Percentiles rank a stretch among this genome's conserved stretches.
Evolutionary conservation across 1,140 invertebrate genomes (phyloP).

Genomic region (Parapsyche elsis): DNA sequence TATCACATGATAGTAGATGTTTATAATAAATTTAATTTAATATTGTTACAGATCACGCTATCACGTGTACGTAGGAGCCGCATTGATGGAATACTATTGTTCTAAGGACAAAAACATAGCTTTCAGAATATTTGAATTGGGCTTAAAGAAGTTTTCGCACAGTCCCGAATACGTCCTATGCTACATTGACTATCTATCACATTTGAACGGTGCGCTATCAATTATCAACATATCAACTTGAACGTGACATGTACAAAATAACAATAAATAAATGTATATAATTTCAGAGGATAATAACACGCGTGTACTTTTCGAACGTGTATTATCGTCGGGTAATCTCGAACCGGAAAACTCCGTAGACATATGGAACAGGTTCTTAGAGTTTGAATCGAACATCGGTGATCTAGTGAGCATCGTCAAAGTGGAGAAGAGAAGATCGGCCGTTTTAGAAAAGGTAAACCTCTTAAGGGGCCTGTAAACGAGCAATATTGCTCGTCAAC

Average conservation of each 20-base stretch:
- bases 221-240: no score
- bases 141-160: conserved; percentile 95
- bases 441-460: conserved; percentile 90
- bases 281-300: conserved; percentile 98
- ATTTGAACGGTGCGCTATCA: conserved; percentile 93
- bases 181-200: conserved; percentile 97
- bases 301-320: conserved; percentile 95
- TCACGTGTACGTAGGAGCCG: conserved; percentile 96
- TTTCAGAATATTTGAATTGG: conserved; percentile 97
- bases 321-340: conserved; percentile 92
- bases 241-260: background rate
- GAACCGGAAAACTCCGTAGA: conserved; percentile 95
- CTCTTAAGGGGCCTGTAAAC: no score
- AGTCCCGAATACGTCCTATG: conserved; percentile 94
- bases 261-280: background rate
- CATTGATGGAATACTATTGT: conserved; percentile 99
- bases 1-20: background rate
- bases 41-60: conserved; percentile 73
- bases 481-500: no score
- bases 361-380: conserved; percentile 98
- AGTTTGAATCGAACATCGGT: conserved; percentile 99
- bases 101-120: conserved; percentile 99
- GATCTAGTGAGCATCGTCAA: conserved; percentile 98
- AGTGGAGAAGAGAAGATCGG: conserved; percentile 93
- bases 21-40: background rate